Evolutionary conservation across 2,888 invertebrate species (phyloP).

Genomic region (Seira musarum): DNA sequence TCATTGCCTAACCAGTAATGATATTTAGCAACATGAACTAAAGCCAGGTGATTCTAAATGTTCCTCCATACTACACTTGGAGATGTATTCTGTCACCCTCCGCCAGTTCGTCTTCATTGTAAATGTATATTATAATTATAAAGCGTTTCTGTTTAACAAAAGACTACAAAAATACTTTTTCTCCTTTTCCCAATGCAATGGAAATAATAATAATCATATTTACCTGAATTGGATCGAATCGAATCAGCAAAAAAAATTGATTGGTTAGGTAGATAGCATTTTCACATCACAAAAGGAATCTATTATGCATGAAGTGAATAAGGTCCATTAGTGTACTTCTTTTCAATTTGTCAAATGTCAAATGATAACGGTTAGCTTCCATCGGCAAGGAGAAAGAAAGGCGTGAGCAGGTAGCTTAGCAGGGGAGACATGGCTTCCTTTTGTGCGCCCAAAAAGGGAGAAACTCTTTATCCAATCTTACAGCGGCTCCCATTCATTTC

Average conservation of each 20-base stretch:
- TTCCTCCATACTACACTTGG: no score
- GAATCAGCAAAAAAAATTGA: no score
- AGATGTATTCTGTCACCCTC: no score
- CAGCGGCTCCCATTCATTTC: neutral
- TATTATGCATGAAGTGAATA: neutral
- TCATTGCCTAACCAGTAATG: no score
- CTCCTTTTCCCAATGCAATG: no score
- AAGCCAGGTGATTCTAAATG: no score
- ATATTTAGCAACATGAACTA: no score
- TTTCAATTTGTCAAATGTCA: slow-evolving; percentile 62
- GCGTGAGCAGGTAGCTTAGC: neutral
- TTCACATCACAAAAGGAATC: slow-evolving; percentile 1
- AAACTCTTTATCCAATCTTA: neutral
- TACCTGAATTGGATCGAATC: neutral
- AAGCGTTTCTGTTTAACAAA: no score
- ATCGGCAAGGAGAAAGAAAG: neutral
- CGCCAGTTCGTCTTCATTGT: no score
- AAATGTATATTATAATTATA: no score
- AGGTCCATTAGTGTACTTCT: slow-evolving; percentile 9
- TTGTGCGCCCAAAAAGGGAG: neutral
- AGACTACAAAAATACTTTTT: no score
- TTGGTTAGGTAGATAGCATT: neutral
- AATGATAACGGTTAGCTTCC: slow-evolving; percentile 13
- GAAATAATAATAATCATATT: neutral
- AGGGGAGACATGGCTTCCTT: neutral